Base-by-base conservation (phyloP, 2,888 invertebrate genomes). In the Ceramica pisi region DNA sequence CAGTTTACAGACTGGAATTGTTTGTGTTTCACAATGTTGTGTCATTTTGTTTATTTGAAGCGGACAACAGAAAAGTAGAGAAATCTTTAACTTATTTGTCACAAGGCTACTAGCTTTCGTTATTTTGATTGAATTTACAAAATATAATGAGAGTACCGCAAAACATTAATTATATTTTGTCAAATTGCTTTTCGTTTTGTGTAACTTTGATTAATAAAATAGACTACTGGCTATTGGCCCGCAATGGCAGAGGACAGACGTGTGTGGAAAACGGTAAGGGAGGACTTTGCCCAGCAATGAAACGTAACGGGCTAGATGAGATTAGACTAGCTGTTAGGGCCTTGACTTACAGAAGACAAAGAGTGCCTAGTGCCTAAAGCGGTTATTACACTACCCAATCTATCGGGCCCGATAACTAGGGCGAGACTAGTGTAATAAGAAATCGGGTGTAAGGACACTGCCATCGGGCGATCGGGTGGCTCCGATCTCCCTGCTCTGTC, bases 11-110 rank as follows among this genome's bases (percentile, higher is more conserved):
- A 55, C 46, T 60, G n/a, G 1, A 5, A 50, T 59, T 77, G 72
- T 85, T 75, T 68, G 48, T 38, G 46, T 84, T 82, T 75, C 79
- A 48, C 76, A 84, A 85, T 51, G n/a, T 75, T 77, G 61, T 73
- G 78, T 63, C 76, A 82, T 5, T 61, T 67, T 78, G 73, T 76
- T 81, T 68, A 23, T 67, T 61, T 67, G 60, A 9, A 50, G 41
- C 35, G 19, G 41, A 50, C 19, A n/a, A 16, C 26, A 44, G 68
- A 53, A 35, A 70, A 35, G 65, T 65, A 76, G 75, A 80, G 75
- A 81, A 85, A 75, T 76, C 75, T 75, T 50, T 61, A 26, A 57
- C 48, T 72, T 62, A 68, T 81, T 72, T 53, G 38, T 55, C 59
- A 38, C 84, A 83, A 85, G 85, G 83, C 56, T 59, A 48, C 16